Conservation (phyloP, 2,888 invertebrate species). For the Epirrhoe alternata region DNA sequence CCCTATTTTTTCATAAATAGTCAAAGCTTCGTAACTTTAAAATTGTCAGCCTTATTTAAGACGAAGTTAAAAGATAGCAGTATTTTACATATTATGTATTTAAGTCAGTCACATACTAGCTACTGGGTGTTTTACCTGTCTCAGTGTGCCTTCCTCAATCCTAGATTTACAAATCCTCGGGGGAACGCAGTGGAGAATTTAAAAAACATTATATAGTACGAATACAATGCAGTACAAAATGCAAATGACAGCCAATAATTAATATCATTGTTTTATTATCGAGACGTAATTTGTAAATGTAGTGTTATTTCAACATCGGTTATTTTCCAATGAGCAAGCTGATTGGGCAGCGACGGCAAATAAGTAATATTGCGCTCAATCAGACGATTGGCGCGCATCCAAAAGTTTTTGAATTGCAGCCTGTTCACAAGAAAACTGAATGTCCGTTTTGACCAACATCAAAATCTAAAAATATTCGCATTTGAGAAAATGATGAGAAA, state of each 20-base stretch:
- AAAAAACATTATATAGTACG: neutral
- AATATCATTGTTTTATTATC: neutral
- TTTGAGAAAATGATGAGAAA: no score
- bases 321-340: slow-evolving; percentile 13
- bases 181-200: no score
- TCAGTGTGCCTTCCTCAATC: no score
- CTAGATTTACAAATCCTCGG: no score
- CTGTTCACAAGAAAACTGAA: neutral
- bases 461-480: no score
- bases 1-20: no score
- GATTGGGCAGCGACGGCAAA: slow-evolving; percentile 25
- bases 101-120: no score
- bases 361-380: slow-evolving; percentile 37
- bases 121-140: no score
- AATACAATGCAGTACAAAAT: neutral
- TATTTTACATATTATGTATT: no score
- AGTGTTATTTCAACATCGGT: neutral
- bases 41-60: no score
- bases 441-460: neutral
- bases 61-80: no score
- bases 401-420: slow-evolving; percentile 20
- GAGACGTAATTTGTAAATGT: slow-evolving; percentile 1
- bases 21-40: no score
- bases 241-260: neutral
- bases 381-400: slow-evolving; percentile 30